Percentiles rank a stretch among this genome's conserved stretches.
Conservation (phyloP, 2,797 vertebrate species). For the Lutjanus campechanus region DNA sequence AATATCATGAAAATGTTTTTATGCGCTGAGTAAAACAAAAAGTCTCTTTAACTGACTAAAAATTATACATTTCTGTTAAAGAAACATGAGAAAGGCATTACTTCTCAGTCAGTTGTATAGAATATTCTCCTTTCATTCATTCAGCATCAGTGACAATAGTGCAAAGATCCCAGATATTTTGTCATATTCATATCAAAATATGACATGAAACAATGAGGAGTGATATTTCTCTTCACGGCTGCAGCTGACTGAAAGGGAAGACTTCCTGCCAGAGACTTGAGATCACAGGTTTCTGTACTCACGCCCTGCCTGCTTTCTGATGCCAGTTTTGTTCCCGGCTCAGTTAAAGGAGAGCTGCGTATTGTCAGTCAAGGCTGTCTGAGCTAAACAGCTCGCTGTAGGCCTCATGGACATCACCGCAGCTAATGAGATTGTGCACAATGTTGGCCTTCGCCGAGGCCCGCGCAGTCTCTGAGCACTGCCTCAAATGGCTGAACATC, state of each 20-base stretch:
- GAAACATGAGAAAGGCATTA: background rate
- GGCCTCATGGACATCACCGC: background rate
- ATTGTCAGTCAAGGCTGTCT: background rate
- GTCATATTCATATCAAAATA: background rate
- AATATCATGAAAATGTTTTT: background rate
- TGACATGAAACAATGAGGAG: background rate
- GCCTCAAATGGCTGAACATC: background rate
- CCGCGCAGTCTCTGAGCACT: slow-evolving; percentile 1
- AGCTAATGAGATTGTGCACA: slow-evolving; percentile 13
- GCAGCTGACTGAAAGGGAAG: slow-evolving; percentile 9
- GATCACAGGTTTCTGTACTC: slow-evolving; percentile 35
- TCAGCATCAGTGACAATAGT: background rate
- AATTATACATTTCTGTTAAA: background rate
- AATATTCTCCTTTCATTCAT: background rate
- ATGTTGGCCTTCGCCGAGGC: background rate
- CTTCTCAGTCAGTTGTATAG: background rate
- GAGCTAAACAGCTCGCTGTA: background rate
- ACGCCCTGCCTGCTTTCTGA: background rate
- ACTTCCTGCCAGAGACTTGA: slow-evolving; percentile 32
- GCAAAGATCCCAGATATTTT: background rate
- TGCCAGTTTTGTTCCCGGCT: slow-evolving; percentile 12
- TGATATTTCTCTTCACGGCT: slow-evolving; percentile 1
- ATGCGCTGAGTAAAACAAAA: too few species aligned
- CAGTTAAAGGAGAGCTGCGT: slow-evolving; percentile 9
- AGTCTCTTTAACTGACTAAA: background rate